Percentiles rank a stretch among this genome's conserved stretches.
Conservation (phyloP, 2,113 vertebrate genomes). For the Charadrius vociferus region DNA sequence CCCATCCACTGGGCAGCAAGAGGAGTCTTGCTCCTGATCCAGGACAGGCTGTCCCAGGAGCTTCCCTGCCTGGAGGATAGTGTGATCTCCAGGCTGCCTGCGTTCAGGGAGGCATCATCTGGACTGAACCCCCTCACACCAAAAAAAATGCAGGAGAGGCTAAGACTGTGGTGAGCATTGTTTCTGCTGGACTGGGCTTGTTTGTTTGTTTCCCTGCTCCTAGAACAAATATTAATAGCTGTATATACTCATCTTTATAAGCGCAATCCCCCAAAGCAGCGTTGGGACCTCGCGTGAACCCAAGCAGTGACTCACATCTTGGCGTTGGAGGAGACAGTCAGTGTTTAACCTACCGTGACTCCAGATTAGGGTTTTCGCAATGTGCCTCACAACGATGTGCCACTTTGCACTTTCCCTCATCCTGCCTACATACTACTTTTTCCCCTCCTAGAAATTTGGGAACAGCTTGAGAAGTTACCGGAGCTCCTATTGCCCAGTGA, state of each 20-base stretch:
- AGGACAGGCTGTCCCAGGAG: not conserved
- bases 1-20: not conserved
- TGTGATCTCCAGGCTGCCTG: not conserved
- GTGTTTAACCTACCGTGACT: not conserved
- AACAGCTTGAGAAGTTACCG: not conserved
- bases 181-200: not conserved
- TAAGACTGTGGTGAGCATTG: not conserved
- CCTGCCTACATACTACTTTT: not conserved
- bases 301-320: not conserved
- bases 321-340: not conserved
- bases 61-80: not conserved
- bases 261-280: not conserved
- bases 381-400: rapidly evolving
- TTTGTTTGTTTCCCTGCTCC: not conserved
- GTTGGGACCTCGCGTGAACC: rapidly evolving
- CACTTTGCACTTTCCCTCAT: not conserved
- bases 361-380: not conserved
- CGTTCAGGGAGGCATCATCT: not conserved
- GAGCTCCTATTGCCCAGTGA: not conserved
- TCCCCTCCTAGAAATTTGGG: rapidly evolving
- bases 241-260: not conserved
- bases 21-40: not conserved
- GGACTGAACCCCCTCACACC: not conserved
- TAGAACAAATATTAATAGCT: not conserved
- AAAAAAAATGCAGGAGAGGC: not conserved